Percentiles rank a stretch among this genome's conserved stretches.
These are phyloP conservation scores for Heterodera schachtii DNA, from an alignment of 1,140 invertebrate species.

Conservation along the genomic window DNA sequence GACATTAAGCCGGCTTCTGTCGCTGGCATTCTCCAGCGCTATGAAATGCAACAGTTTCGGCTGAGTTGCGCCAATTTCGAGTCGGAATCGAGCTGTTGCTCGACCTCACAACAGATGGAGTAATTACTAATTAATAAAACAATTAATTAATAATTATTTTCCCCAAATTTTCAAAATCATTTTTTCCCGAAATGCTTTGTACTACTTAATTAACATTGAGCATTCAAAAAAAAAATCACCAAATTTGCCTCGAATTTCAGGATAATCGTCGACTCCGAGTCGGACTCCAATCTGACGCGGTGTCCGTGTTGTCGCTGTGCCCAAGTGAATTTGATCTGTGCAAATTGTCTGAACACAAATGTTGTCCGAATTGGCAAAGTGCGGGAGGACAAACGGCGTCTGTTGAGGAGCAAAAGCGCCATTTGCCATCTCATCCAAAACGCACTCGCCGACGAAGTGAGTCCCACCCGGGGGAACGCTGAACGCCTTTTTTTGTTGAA, in stretches of 20 bases:
- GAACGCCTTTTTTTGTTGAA: no score
- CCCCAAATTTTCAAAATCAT: no score
- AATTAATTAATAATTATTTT: no score
- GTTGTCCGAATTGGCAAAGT: constrained; percentile 27
- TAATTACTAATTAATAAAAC: not conserved
- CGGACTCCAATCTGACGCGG: not conserved
- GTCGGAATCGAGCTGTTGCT: constrained; percentile 8
- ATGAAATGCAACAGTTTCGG: constrained; percentile 12
- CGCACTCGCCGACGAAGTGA: constrained; percentile 9
- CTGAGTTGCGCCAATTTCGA: not conserved
- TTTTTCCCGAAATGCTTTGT: no score
- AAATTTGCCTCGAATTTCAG: not conserved
- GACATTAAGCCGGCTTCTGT: constrained; percentile 4
- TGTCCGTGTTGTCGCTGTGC: constrained; percentile 24
- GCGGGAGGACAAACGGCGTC: constrained; percentile 7
- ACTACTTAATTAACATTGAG: not conserved
- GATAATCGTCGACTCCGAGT: not conserved
- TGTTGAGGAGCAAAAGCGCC: constrained; percentile 2
- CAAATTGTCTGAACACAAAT: constrained; percentile 24
- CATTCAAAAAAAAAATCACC: not conserved
- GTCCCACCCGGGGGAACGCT: not conserved
- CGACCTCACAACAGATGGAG: constrained; percentile 24
- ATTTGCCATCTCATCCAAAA: constrained; percentile 20
- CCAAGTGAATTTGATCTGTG: constrained; percentile 22
- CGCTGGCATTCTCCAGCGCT: constrained; percentile 17